Evolutionary conservation across 2,797 vertebrate species (phyloP).

Genomic region (Coluber constrictor): DNA sequence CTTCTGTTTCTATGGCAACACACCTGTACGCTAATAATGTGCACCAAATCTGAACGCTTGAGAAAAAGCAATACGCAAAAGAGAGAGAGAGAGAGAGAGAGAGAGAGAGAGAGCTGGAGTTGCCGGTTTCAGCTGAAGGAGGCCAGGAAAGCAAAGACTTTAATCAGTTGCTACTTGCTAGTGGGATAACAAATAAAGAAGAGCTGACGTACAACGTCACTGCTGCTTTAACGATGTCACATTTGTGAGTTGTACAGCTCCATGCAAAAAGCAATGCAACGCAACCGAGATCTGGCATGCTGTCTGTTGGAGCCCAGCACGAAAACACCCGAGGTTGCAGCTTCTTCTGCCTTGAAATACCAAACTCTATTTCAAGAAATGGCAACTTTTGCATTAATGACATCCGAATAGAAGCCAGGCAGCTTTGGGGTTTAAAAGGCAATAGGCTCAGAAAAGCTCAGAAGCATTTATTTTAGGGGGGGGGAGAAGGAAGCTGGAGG

Average conservation of each 20-base stretch:
- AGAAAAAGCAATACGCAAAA: constrained; percentile 51
- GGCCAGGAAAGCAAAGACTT: constrained; percentile 37
- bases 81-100: constrained; percentile 39
- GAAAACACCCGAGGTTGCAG: constrained; percentile 76
- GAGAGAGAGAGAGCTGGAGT: constrained; percentile 50
- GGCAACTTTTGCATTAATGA: constrained; percentile 89
- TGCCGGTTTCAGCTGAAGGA: constrained; percentile 19
- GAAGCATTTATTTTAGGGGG: constrained; percentile 44
- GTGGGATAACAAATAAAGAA: constrained; percentile 58
- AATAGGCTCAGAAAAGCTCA: constrained; percentile 38
- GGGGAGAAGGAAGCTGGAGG: constrained; percentile 32
- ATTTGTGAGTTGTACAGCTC: constrained; percentile 87
- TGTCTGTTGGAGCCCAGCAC: constrained; percentile 88
- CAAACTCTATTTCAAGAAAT: constrained; percentile 82
- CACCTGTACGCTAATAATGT: constrained; percentile 62
- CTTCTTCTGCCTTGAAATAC: constrained; percentile 85
- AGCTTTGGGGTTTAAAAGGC: constrained; percentile 59
- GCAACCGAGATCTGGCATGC: constrained; percentile 86
- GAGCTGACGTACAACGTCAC: constrained; percentile 57
- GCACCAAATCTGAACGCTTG: constrained; percentile 53
- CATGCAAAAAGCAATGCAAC: constrained; percentile 88
- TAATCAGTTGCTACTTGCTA: constrained; percentile 62
- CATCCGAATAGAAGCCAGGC: constrained; percentile 73
- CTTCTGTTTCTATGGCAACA: constrained; percentile 68
- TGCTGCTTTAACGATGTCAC: constrained; percentile 78